These are phyloP conservation scores for Sardinella longiceps DNA, from an alignment of 2,797 vertebrate species.

Conservation along the genomic window DNA sequence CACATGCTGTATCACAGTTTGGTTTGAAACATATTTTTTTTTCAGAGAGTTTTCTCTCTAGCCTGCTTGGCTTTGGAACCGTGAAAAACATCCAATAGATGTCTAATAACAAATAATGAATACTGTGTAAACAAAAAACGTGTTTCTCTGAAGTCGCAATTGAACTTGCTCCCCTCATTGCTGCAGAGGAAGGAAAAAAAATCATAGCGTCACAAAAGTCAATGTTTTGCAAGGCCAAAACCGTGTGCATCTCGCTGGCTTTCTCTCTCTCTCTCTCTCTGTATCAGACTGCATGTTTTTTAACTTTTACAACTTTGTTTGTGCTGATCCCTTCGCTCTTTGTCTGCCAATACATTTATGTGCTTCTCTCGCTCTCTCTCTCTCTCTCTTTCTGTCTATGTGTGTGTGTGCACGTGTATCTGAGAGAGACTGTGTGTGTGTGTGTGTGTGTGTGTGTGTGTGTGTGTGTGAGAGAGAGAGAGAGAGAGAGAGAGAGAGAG, in stretches of 20 bases:
- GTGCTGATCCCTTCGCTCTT: neutral
- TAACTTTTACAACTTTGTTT: neutral
- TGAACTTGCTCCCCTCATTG: too few species aligned
- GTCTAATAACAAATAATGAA: neutral
- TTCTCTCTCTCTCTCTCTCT: constrained; percentile 22
- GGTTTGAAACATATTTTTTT: neutral
- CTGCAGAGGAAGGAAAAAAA: too few species aligned
- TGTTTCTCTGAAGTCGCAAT: too few species aligned
- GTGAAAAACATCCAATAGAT: neutral
- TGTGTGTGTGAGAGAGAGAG: neutral
- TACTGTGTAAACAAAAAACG: neutral
- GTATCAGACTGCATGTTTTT: neutral
- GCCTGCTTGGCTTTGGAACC: neutral
- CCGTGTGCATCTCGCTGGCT: too few species aligned
- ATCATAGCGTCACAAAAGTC: too few species aligned
- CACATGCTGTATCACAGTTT: constrained; percentile 48
- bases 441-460: neutral
- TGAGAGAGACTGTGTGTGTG: neutral
- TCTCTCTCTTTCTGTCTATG: too few species aligned
- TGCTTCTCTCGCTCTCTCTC: neutral
- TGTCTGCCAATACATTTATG: neutral
- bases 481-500: too few species aligned
- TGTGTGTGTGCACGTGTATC: too few species aligned
- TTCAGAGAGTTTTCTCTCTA: neutral
- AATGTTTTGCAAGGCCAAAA: too few species aligned